phyloP scores from a whole-genome alignment of 2,113 vertebrate species.

The Aspidoscelis tigris region DNA sequence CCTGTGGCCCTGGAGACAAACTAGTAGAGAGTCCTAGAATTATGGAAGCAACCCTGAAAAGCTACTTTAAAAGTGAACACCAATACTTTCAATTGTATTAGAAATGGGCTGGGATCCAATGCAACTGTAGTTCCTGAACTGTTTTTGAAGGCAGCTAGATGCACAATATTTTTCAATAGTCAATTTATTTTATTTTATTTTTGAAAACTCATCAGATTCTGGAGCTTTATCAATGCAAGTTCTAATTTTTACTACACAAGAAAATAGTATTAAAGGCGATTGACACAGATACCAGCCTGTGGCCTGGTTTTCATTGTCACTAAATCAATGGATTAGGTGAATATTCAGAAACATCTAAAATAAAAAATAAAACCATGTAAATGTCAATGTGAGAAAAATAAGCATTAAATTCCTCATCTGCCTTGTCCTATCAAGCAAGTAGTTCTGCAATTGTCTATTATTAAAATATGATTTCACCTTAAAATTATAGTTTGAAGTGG shows the following conservation, averaged over 20 bases:
- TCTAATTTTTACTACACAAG: background rate
- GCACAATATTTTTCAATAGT: background rate
- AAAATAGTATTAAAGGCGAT: background rate
- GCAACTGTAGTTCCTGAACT: background rate
- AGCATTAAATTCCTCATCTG: slow-evolving; percentile 37
- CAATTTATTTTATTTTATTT: background rate
- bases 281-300: slow-evolving; percentile 7
- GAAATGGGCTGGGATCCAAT: background rate
- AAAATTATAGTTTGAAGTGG: slow-evolving; percentile 55
- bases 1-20: too few species aligned
- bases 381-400: slow-evolving; percentile 5
- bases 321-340: slow-evolving; percentile 28
- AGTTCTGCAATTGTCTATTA: slow-evolving; percentile 50
- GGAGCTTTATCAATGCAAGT: background rate
- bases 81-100: too few species aligned
- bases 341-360: slow-evolving; percentile 10
- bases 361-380: background rate
- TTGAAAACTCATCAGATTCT: background rate
- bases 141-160: background rate
- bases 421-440: slow-evolving; percentile 30
- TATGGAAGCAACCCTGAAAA: too few species aligned
- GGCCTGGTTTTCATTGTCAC: slow-evolving; percentile 11
- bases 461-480: slow-evolving; percentile 54
- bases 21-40: too few species aligned
- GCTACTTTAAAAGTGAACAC: too few species aligned